Evolutionary conservation across 1,140 invertebrate genomes (phyloP).

Genomic region (Hypothenemus hampei): DNA sequence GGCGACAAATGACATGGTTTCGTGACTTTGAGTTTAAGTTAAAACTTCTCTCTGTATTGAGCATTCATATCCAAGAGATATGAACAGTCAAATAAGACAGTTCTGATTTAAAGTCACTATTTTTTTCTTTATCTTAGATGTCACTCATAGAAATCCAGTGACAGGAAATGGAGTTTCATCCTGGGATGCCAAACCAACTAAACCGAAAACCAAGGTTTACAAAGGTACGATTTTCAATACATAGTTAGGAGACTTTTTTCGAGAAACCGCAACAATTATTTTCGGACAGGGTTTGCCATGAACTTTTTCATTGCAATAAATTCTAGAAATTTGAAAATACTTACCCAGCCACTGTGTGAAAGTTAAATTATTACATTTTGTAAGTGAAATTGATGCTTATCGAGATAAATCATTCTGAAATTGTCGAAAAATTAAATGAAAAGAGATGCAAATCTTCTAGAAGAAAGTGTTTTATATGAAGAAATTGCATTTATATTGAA

Average conservation of each 20-base stretch:
- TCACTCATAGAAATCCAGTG: slow-evolving; percentile 50
- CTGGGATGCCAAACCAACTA: slow-evolving; percentile 34
- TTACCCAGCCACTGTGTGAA: too few relatives aligned
- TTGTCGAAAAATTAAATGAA: too few relatives aligned
- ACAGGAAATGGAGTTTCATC: slow-evolving; percentile 53
- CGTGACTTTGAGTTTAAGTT: neutral
- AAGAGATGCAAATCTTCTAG: too few relatives aligned
- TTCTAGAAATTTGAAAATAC: too few relatives aligned
- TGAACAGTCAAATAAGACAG: neutral
- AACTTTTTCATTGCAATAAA: too few relatives aligned
- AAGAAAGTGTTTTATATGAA: neutral
- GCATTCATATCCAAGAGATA: neutral
- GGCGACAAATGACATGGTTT: neutral
- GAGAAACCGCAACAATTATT: neutral
- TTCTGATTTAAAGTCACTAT: neutral
- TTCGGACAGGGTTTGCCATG: too few relatives aligned
- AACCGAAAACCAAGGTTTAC: slow-evolving; percentile 29
- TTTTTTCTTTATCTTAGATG: slow-evolving; percentile 38
- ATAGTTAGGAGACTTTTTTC: neutral
- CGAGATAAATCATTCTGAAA: neutral
- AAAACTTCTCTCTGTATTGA: neutral
- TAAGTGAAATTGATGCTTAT: neutral
- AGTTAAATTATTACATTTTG: neutral
- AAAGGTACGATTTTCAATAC: slow-evolving; percentile 26
- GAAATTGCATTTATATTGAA: too few relatives aligned